Evolutionary conservation across 2,888 invertebrate genomes (phyloP).

Genomic region (Pardosa pseudoannulata): DNA sequence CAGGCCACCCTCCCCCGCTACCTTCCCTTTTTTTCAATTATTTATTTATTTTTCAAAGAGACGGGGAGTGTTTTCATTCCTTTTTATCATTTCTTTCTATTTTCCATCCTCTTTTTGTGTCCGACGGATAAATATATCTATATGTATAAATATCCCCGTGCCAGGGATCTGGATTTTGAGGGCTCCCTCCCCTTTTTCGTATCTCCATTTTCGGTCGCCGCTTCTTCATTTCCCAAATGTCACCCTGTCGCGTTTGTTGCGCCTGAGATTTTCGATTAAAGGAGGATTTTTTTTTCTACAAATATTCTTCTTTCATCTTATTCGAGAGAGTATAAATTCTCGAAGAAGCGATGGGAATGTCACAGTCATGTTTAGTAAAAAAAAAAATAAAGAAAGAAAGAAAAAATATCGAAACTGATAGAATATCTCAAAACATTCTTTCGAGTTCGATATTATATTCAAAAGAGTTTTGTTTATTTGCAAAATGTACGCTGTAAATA

Average conservation of each 20-base stretch:
- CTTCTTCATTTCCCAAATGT: constrained; percentile 18
- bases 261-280: constrained; percentile 11
- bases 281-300: not conserved
- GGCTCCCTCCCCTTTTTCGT: not conserved
- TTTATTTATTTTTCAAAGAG: no score
- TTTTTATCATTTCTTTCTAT: constrained; percentile 2
- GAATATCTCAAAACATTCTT: no score
- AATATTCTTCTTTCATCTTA: not conserved
- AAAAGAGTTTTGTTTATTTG: no score
- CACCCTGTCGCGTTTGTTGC: constrained; percentile 13
- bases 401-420: no score
- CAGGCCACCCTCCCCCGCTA: not conserved
- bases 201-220: constrained; percentile 3
- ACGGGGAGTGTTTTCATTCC: constrained; percentile 5
- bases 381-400: no score
- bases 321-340: not conserved
- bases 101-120: not conserved
- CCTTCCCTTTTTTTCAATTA: no score
- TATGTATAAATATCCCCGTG: not conserved
- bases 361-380: no score
- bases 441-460: no score
- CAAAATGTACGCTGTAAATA: no score
- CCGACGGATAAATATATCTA: not conserved
- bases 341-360: not conserved
- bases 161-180: not conserved